Base-by-base conservation (phyloP, 2,113 vertebrate genomes). In the Thryonomys swinderianus region DNA sequence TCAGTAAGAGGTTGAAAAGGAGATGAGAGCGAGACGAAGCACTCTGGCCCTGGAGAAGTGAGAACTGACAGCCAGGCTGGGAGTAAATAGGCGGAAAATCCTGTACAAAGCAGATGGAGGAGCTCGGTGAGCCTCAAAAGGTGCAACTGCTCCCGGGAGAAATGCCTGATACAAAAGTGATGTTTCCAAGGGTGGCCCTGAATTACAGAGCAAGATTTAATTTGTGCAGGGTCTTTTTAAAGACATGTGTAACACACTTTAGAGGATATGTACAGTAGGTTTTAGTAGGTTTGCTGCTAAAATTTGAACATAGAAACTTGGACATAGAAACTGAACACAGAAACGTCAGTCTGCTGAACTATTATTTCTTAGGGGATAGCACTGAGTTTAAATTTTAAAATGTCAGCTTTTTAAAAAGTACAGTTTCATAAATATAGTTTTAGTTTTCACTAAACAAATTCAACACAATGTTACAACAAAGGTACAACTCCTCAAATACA, bases 1-100 rank as follows among this genome's bases (percentile, higher is more conserved):
- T 83, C 67, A 92, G 88, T 82, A 96, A 85, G 83, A 93, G 84
- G 78, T 78, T 85, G 80, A 84, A 95, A 89, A 87, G 73, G 34
- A 67, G 88, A 48, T 82, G 78, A 91, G 42, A 80, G 45, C 53
- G 57, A 17, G 95, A 94, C 45, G 66, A 62, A 42, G 53, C 37
- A 34, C 51, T 79, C 85, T 91, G 84, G 93, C 55, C 73, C 90
- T 48, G 34, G 80, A 85, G 87, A 91, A 79, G 82, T 95, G 91
- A 88, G 83, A 92, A 71, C 74, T 94, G 88, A 79, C 83, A 83
- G 82, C 64, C 85, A 82, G 82, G 37, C 85, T 79, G 10, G 61
- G 64, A 62, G 78, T 78, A 92, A 71, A 78, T 55, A 94, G 34
- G 79, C 57, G 51, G 76, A 85, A 94, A 88, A 59, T 17, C 18